Evolutionary conservation across 2,888 invertebrate genomes (phyloP).

Genomic region (Gnatocerus cornutus): DNA sequence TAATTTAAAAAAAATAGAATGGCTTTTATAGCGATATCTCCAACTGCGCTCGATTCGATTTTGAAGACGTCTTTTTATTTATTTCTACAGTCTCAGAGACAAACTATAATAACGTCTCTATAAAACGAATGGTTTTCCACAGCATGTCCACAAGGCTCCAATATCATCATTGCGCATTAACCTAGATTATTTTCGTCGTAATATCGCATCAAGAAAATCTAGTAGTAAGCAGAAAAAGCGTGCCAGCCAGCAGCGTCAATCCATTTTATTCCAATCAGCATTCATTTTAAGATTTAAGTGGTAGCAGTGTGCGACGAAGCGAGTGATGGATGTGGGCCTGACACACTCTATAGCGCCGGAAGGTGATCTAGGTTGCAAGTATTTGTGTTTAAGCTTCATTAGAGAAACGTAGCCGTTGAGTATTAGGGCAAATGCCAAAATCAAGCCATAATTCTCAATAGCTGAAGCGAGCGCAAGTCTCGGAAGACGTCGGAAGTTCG

Average conservation of each 20-base stretch:
- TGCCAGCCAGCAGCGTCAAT: not conserved
- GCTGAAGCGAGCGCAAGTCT: conserved; percentile 47
- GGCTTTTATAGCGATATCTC: no score
- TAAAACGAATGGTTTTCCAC: not conserved
- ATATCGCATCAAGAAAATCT: not conserved
- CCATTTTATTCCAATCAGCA: conserved; percentile 4
- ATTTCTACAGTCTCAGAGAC: no score
- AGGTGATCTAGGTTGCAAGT: conserved; percentile 23
- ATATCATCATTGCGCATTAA: not conserved
- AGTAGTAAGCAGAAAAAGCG: not conserved
- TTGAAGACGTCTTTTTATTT: no score
- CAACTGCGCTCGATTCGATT: no score
- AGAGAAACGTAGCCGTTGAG: conserved; percentile 50
- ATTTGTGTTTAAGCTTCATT: conserved; percentile 51
- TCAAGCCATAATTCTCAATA: conserved; percentile 58
- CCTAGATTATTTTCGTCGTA: not conserved
- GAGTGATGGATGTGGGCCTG: conserved; percentile 26
- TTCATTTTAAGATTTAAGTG: conserved; percentile 6
- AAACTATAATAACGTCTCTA: not conserved
- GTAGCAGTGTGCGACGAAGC: conserved; percentile 4
- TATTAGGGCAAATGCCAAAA: conserved; percentile 55
- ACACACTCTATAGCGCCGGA: conserved; percentile 1
- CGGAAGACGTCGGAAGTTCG: conserved; percentile 50
- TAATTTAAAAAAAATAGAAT: no score
- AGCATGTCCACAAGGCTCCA: not conserved